A percentile compares a stretch with the other conserved stretches of the same genome.
Evolutionary conservation across 2,113 vertebrate genomes (phyloP).

Genomic region (Phyllopteryx taeniolatus): DNA sequence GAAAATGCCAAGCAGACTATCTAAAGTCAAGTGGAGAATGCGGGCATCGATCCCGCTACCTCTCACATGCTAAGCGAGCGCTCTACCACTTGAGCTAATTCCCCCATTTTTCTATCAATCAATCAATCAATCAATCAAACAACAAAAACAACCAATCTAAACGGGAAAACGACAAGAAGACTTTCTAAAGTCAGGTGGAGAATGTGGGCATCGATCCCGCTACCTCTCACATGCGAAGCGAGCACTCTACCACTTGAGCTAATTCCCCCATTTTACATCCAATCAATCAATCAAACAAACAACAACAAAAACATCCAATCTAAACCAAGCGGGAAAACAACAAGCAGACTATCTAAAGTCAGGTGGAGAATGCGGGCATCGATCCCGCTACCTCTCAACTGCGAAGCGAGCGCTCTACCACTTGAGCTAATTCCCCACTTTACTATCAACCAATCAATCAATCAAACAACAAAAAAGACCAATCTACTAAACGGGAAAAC

Average conservation of each 20-base stretch:
- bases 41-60: conserved; percentile 78
- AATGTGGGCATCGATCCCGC: conserved; percentile 77
- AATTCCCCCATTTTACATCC: too few species aligned
- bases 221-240: conserved; percentile 78
- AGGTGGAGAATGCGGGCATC: conserved; percentile 58
- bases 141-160: too few species aligned
- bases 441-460: too few species aligned
- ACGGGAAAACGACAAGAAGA: too few species aligned
- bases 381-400: conserved; percentile 76
- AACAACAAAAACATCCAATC: too few species aligned
- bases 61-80: conserved; percentile 78
- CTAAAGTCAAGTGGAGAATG: conserved; percentile 65
- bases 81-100: conserved; percentile 78
- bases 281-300: too few species aligned
- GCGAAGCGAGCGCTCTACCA: conserved; percentile 81
- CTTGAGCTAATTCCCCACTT: conserved; percentile 74
- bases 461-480: too few species aligned
- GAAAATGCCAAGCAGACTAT: too few species aligned
- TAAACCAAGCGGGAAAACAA: conserved; percentile 9
- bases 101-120: too few species aligned
- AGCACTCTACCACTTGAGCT: conserved; percentile 82
- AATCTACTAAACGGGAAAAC: too few species aligned
- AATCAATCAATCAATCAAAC: too few species aligned
- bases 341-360: too few species aligned
- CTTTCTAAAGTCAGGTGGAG: conserved; percentile 39